These are phyloP conservation scores for Steinernema feltiae DNA, from an alignment of 1,140 invertebrate species.

Conservation along the genomic window DNA sequence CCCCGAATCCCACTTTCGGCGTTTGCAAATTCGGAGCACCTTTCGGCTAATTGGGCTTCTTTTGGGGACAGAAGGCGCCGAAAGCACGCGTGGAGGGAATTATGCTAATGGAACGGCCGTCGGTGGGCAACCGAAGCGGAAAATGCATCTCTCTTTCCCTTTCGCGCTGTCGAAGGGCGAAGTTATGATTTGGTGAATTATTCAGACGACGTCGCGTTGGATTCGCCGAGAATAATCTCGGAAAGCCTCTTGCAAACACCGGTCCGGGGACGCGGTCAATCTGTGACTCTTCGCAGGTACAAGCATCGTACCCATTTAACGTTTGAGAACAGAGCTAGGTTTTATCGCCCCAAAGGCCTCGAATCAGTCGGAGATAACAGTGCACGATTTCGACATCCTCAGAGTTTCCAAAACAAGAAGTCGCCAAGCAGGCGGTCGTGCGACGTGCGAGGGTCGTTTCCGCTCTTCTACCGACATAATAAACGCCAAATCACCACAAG, in stretches of 20 bases:
- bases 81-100: not conserved
- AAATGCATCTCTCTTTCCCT: not conserved
- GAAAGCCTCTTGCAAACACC: no score
- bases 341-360: no score
- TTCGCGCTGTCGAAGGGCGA: not conserved
- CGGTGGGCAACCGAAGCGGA: slow-evolving; percentile 6
- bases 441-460: not conserved
- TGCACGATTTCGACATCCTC: no score
- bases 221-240: not conserved
- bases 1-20: not conserved
- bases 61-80: not conserved
- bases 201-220: not conserved
- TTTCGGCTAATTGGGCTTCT: not conserved
- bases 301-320: no score
- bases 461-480: no score
- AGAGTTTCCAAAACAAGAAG: not conserved
- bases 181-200: slow-evolving; percentile 14
- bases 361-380: no score
- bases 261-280: no score
- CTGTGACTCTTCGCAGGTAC: no score
- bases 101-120: slow-evolving; percentile 2
- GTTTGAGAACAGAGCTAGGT: no score
- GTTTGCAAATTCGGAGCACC: not conserved
- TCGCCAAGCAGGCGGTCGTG: not conserved
- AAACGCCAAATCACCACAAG: not conserved